Conservation (phyloP, 2,113 vertebrate species). For the Ornithorhynchus anatinus region DNA sequence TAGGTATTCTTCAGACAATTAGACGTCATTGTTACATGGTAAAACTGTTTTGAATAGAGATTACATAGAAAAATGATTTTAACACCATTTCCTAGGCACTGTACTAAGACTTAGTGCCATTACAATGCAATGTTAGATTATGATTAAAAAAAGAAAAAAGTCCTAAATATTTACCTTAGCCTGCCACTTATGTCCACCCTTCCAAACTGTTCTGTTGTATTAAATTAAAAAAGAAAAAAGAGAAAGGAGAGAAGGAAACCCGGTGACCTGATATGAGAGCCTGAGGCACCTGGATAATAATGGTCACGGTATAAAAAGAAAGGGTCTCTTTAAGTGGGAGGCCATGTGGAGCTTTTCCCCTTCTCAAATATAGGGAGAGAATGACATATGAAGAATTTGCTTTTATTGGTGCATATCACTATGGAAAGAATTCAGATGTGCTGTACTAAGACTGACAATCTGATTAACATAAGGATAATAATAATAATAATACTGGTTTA, state of each 20-base stretch:
- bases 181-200: too few species aligned
- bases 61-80: constrained; percentile 49
- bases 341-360: too few species aligned
- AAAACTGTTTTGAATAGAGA: constrained; percentile 51
- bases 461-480: neutral
- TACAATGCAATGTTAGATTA: constrained; percentile 4
- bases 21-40: constrained; percentile 49
- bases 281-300: too few species aligned
- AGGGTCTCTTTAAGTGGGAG: too few species aligned
- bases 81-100: constrained; percentile 22
- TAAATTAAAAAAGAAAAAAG: neutral
- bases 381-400: too few species aligned
- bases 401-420: too few species aligned
- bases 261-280: too few species aligned
- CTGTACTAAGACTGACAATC: too few species aligned
- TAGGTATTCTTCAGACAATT: constrained; percentile 63
- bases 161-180: neutral
- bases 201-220: neutral
- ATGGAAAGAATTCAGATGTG: too few species aligned
- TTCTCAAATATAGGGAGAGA: too few species aligned
- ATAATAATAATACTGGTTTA: too few species aligned
- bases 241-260: neutral
- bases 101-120: constrained; percentile 4
- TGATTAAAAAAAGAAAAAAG: neutral
- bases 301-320: too few species aligned